Evolutionary conservation across 2,113 vertebrate species (phyloP).

Genomic region (Recurvirostra avosetta): DNA sequence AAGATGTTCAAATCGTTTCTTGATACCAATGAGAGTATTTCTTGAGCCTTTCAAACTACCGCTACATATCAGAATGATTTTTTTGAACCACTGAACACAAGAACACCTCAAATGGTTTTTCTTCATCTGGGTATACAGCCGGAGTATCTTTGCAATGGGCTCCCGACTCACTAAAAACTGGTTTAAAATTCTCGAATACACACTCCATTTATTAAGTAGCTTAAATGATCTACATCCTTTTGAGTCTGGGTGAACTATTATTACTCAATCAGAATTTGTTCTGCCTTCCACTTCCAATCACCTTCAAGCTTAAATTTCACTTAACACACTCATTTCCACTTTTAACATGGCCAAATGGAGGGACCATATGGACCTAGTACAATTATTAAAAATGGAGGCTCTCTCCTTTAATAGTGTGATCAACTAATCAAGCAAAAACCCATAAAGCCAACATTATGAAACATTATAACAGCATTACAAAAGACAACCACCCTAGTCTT

Average conservation of each 20-base stretch:
- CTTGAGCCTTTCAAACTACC: background rate
- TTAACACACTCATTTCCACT: conserved; percentile 1
- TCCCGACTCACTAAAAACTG: background rate
- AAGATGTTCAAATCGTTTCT: background rate
- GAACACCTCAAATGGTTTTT: background rate
- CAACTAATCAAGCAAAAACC: background rate
- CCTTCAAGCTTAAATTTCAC: conserved; percentile 44
- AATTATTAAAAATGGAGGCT: background rate
- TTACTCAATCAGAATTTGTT: conserved; percentile 24
- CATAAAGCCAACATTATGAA: background rate
- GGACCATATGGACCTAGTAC: background rate
- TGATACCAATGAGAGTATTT: background rate
- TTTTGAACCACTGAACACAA: background rate
- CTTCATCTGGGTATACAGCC: background rate
- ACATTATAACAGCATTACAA: background rate
- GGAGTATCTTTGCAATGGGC: background rate
- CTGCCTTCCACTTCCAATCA: conserved; percentile 35
- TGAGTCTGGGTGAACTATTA: background rate
- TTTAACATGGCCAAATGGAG: background rate
- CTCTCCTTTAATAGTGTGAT: background rate
- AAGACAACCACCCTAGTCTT: background rate
- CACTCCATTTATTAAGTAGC: background rate
- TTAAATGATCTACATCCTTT: conserved; percentile 4
- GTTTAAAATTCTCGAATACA: background rate
- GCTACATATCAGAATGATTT: background rate